phyloP scores from a whole-genome alignment of 2,888 invertebrate genomes.

The Melanophora roralis region DNA sequence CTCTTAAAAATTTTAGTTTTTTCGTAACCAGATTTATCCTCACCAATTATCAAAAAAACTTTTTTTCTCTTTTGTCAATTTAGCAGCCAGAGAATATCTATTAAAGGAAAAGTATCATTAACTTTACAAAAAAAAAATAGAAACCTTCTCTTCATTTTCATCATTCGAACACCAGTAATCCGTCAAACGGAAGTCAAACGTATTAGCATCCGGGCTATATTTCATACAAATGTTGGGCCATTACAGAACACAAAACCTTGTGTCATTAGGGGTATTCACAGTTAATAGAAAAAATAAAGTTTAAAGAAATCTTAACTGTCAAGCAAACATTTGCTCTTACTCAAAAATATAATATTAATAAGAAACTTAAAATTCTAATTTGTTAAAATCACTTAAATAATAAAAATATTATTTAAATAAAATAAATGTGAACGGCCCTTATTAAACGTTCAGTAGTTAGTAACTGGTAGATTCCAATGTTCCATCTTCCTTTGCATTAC shows the following conservation, averaged over 20 bases:
- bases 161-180: constrained; percentile 68
- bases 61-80: constrained; percentile 43
- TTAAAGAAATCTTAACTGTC: too few relatives aligned
- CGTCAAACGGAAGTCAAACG: constrained; percentile 76
- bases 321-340: too few relatives aligned
- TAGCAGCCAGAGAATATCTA: constrained; percentile 30
- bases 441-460: neutral
- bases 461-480: neutral
- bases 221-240: constrained; percentile 73
- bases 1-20: too few relatives aligned
- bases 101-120: constrained; percentile 9
- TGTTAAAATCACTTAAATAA: too few relatives aligned
- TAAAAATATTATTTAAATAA: too few relatives aligned
- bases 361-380: too few relatives aligned
- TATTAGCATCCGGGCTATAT: constrained; percentile 76
- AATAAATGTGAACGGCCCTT: neutral
- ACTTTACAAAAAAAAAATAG: constrained; percentile 16
- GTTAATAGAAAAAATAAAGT: neutral
- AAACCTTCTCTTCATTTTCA: constrained; percentile 54
- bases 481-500: neutral
- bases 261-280: neutral
- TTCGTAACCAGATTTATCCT: too few relatives aligned
- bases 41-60: too few relatives aligned
- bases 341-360: too few relatives aligned
- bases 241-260: constrained; percentile 62